These are phyloP conservation scores for Uloborus plumipes DNA, from an alignment of 2,888 invertebrate species.

Conservation along the genomic window DNA sequence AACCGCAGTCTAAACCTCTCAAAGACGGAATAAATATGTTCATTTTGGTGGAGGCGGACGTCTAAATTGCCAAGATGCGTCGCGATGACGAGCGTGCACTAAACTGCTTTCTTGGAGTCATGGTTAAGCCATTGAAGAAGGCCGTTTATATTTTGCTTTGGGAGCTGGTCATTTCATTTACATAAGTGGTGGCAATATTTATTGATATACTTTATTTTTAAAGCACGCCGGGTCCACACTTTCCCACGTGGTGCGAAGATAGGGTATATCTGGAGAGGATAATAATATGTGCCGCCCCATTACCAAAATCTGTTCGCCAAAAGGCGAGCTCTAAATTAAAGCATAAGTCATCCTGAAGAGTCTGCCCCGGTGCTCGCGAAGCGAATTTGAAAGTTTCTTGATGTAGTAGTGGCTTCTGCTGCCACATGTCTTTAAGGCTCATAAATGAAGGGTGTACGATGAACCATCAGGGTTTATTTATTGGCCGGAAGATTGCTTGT, in stretches of 20 bases:
- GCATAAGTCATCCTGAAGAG: too few relatives aligned
- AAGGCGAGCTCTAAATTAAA: too few relatives aligned
- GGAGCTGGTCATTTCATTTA: constrained; percentile 53
- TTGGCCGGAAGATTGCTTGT: too few relatives aligned
- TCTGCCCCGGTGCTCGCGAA: too few relatives aligned
- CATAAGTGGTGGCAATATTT: constrained; percentile 59
- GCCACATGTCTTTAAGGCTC: too few relatives aligned
- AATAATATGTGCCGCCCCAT: too few relatives aligned
- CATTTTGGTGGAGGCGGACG: constrained; percentile 22
- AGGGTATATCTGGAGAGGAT: too few relatives aligned
- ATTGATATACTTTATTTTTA: constrained; percentile 61
- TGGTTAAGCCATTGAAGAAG: constrained; percentile 41
- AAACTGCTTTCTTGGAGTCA: constrained; percentile 52
- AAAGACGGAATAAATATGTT: constrained; percentile 56
- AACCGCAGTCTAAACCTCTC: constrained; percentile 17
- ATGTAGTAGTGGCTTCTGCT: too few relatives aligned
- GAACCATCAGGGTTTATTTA: too few relatives aligned
- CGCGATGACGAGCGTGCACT: constrained; percentile 15
- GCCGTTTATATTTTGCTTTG: constrained; percentile 36
- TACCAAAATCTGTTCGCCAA: too few relatives aligned
- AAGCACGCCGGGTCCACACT: constrained; percentile 17
- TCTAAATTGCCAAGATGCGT: constrained; percentile 40
- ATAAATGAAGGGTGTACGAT: too few relatives aligned
- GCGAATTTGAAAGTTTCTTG: too few relatives aligned
- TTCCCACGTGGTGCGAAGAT: not conserved